Conservation (phyloP, 2,797 vertebrate species). For the Aplochiton taeniatus region DNA sequence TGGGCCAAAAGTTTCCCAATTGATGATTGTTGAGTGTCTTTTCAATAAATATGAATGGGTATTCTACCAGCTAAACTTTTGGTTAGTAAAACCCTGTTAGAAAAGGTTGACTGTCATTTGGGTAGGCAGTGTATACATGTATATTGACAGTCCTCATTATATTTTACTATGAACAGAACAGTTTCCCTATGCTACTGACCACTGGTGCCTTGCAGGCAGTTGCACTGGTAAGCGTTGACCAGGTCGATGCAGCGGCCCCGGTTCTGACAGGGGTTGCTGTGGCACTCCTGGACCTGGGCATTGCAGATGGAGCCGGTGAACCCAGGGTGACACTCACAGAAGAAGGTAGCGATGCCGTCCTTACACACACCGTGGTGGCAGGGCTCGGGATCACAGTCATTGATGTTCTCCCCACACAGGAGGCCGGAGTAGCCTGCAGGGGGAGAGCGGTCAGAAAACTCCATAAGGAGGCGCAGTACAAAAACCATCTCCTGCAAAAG, state of each 20-base stretch:
- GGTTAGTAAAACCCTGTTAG: too few species aligned
- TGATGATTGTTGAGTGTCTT: too few species aligned
- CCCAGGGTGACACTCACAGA: constrained; percentile 84
- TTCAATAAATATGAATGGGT: too few species aligned
- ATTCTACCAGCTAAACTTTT: too few species aligned
- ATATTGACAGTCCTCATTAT: too few species aligned
- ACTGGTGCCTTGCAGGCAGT: constrained; percentile 84
- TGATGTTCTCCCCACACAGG: constrained; percentile 85
- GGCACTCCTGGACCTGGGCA: constrained; percentile 88
- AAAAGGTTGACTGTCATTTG: too few species aligned
- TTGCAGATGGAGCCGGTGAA: constrained; percentile 91
- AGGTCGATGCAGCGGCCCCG: constrained; percentile 88
- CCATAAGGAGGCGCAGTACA: too few species aligned
- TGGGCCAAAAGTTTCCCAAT: too few species aligned
- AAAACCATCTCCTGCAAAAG: too few species aligned
- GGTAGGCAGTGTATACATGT: too few species aligned
- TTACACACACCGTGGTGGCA: constrained; percentile 89
- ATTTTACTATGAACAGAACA: too few species aligned
- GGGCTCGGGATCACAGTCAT: constrained; percentile 89
- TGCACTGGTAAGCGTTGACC: constrained; percentile 90
- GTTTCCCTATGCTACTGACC: constrained; percentile 66
- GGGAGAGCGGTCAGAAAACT: constrained; percentile 1
- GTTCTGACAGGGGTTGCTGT: constrained; percentile 91
- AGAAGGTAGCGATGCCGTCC: constrained; percentile 88
- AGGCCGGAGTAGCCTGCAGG: constrained; percentile 83